Evolutionary conservation across 2,888 invertebrate genomes (phyloP).

Genomic region (Cerastoderma edule): DNA sequence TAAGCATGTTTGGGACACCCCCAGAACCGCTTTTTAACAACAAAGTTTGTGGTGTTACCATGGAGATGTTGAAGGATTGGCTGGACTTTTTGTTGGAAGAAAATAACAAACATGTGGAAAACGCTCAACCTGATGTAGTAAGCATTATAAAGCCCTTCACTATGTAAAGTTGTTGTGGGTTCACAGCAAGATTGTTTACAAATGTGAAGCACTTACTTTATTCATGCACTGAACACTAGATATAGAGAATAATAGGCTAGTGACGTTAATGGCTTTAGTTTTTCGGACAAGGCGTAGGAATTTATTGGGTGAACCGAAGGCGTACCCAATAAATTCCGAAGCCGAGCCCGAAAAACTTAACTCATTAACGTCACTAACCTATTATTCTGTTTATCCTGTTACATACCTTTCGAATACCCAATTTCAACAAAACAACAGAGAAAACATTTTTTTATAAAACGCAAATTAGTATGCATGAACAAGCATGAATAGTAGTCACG

Average conservation of each 20-base stretch:
- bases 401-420: no score
- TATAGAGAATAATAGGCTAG: neutral
- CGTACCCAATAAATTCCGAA: no score
- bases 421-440: no score
- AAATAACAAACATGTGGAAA: conserved; percentile 58
- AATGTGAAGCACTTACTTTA: neutral
- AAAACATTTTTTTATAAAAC: no score
- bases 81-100: conserved; percentile 62
- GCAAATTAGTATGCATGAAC: no score
- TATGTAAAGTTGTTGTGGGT: neutral
- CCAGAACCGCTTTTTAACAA: conserved; percentile 73
- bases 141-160: neutral
- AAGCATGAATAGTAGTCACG: no score
- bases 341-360: no score
- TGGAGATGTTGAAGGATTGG: conserved; percentile 74
- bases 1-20: conserved; percentile 64
- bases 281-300: no score
- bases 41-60: conserved; percentile 54
- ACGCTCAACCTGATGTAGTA: conserved; percentile 48
- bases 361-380: no score
- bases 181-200: neutral
- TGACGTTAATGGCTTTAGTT: neutral
- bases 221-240: neutral
- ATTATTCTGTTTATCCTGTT: no score
- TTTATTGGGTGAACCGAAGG: no score